Base-by-base conservation (phyloP, 2,888 invertebrate genomes). In the Ennomos fuscantarius region DNA sequence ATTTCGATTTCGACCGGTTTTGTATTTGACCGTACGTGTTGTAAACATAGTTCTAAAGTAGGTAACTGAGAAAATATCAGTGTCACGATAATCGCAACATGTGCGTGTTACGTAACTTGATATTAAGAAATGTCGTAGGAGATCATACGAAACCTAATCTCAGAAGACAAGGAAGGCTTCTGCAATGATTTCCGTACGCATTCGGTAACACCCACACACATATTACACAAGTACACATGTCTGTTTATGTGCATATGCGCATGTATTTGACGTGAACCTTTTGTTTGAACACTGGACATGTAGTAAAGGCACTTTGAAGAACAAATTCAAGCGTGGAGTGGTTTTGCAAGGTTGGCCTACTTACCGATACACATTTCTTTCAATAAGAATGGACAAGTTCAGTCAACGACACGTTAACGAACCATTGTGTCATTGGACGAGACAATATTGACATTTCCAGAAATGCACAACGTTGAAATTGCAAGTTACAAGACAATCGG, bases 131-230 rank as follows among this genome's bases (percentile, higher is more conserved):
- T 73, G 70, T 68, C 72, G 70, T 72, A 73, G 62, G 62, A 73
- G 69, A 73, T 78, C 67, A 73, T 71, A 70, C 67, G 69, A 74
- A 74, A 75, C 72, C 72, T 72, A 77, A 80, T 78, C 70, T 70
- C 62, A 61, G 70, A 74, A 72, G 74, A 81, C 78, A 71, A 82
- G 84, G 84, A 84, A 82, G 81, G 79, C 74, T 73, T 72, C 68
- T 74, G 76, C 76, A 76, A 74, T 66, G 72, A 81, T 83, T 83
- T 84, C 85, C 82, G 82, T 73, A 75, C 74, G 73, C 74, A 79
- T 76, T 78, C 72, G 70, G 73, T 72, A 74, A 81, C 79, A 78
- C 80, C 79, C 68, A 74, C 76, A 73, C 65, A 54, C 33, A 54
- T 49, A 65, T 84, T 84, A 78, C 81, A 75, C 78, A 83, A 84